Evolutionary conservation across 2,113 vertebrate species (phyloP).

Genomic region (Cyphomyrus plagiostoma): DNA sequence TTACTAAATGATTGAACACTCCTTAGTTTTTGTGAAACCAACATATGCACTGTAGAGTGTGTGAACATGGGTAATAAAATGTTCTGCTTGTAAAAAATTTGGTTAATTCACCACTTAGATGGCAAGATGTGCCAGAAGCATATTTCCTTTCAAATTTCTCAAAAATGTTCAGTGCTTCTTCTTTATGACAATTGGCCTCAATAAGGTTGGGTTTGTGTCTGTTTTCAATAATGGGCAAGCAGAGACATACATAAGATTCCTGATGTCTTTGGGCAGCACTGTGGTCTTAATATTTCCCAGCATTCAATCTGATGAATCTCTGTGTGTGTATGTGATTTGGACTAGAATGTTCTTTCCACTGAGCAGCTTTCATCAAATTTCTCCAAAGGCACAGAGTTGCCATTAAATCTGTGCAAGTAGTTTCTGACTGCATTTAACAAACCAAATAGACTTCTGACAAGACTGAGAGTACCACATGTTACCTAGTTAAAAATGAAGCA

Average conservation of each 20-base stretch:
- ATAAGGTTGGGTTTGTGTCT: not conserved
- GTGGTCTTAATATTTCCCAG: not conserved
- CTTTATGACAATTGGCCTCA: not conserved
- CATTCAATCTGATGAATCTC: not conserved
- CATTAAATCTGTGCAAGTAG: not conserved
- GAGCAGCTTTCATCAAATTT: not conserved
- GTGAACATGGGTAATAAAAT: not conserved
- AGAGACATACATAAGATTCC: not conserved
- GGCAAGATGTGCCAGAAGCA: not conserved
- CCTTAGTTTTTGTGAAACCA: not conserved
- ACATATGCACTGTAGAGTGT: not conserved
- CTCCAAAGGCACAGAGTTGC: not conserved
- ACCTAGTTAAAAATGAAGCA: not conserved
- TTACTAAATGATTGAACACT: not conserved
- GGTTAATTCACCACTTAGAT: not conserved
- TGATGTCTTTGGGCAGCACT: not conserved
- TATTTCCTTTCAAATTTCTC: not conserved
- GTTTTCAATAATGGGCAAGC: not conserved
- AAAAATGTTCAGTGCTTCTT: not conserved
- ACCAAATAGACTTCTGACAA: not conserved
- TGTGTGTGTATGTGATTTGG: not conserved
- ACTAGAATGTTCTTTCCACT: not conserved
- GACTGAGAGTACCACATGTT: not conserved
- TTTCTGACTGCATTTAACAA: not conserved
- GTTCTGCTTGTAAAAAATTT: not conserved